Conservation (phyloP, 1,140 invertebrate species). For the Trichonephila clavipes region DNA sequence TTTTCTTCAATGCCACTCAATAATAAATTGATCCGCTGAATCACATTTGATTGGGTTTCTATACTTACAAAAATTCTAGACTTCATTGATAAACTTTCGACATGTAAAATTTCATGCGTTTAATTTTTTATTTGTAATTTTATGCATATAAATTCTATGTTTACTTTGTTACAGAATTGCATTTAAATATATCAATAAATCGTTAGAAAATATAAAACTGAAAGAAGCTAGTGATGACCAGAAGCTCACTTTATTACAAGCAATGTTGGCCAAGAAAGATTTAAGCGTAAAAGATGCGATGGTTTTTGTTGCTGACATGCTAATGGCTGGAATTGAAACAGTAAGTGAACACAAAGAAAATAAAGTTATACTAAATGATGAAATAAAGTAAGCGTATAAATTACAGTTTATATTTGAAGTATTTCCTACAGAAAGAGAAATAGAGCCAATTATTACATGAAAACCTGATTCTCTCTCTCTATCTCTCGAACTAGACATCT, state of each 20-base stretch:
- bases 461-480: too few species aligned
- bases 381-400: too few species aligned
- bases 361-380: too few species aligned
- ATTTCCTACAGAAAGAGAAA: too few species aligned
- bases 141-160: neutral
- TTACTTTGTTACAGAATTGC: slow-evolving; percentile 32
- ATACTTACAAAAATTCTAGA: too few species aligned
- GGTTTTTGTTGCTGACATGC: slow-evolving; percentile 89
- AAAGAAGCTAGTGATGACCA: slow-evolving; percentile 72
- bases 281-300: slow-evolving; percentile 81
- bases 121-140: neutral
- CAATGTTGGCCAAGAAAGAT: slow-evolving; percentile 83
- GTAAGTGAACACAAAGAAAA: slow-evolving; percentile 80
- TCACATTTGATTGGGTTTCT: too few species aligned
- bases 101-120: neutral
- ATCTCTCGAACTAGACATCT: too few species aligned
- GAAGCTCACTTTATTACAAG: slow-evolving; percentile 83
- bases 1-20: too few species aligned
- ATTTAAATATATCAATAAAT: slow-evolving; percentile 80
- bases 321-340: slow-evolving; percentile 93
- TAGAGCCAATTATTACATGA: too few species aligned
- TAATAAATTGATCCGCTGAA: too few species aligned
- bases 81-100: too few species aligned
- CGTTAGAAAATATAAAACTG: slow-evolving; percentile 85
- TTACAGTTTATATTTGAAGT: too few species aligned